Conservation (phyloP, 2,113 vertebrate species). For the Apeltes quadracus region DNA sequence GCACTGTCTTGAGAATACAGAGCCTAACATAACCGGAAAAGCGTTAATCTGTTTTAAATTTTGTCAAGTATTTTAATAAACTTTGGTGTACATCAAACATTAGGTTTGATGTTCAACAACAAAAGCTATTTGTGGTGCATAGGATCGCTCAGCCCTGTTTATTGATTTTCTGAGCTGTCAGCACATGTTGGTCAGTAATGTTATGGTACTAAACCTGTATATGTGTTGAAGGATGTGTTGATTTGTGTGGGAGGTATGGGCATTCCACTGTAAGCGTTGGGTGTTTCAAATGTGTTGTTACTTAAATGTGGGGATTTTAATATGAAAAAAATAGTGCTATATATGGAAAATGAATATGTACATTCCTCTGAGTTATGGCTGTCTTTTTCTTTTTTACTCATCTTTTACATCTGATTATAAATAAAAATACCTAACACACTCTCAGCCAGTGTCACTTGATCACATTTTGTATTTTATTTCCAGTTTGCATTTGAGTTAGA, state of each 20-base stretch:
- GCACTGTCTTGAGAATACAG: slow-evolving; percentile 15
- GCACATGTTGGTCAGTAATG: slow-evolving; percentile 6
- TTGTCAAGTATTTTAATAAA: slow-evolving; percentile 11
- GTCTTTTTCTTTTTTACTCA: slow-evolving; percentile 64
- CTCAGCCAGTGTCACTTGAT: neutral
- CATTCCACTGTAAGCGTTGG: slow-evolving; percentile 27
- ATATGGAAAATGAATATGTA: slow-evolving; percentile 76
- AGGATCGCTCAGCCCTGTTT: neutral
- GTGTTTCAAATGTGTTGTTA: slow-evolving; percentile 77
- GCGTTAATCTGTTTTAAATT: neutral
- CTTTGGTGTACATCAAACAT: slow-evolving; percentile 8
- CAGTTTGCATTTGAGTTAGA: neutral
- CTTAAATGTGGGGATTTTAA: slow-evolving; percentile 88
- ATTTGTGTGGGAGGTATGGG: slow-evolving; percentile 18
- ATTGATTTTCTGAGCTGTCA: neutral
- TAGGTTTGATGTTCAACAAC: slow-evolving; percentile 27
- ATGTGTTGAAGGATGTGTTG: slow-evolving; percentile 27
- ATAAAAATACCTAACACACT: slow-evolving; percentile 71
- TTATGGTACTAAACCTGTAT: slow-evolving; percentile 17
- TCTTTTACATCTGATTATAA: slow-evolving; percentile 71
- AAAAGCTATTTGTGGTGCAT: slow-evolving; percentile 11
- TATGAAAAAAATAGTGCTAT: slow-evolving; percentile 75
- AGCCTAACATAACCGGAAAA: slow-evolving; percentile 12
- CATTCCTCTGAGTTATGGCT: slow-evolving; percentile 67
- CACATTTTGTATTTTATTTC: neutral